Evolutionary conservation across 2,797 vertebrate genomes (phyloP).

Genomic region (Periparus ater): DNA sequence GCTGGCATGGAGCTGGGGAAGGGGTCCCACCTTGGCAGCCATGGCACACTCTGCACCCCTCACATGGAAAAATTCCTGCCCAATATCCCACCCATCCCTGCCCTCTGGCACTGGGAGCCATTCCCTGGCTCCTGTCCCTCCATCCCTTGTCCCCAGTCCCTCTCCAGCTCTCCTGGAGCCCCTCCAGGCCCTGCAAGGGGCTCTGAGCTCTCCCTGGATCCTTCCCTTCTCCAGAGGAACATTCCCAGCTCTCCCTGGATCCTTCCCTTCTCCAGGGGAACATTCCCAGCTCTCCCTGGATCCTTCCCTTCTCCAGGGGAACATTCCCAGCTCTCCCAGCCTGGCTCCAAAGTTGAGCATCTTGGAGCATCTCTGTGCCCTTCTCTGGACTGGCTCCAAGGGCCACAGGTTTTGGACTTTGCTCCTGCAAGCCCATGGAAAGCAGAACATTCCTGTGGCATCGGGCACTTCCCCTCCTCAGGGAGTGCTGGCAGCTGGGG

Average conservation of each 20-base stretch:
- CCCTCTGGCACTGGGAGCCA: not conserved
- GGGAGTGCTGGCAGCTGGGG: not conserved
- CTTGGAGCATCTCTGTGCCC: not conserved
- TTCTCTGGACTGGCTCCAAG: not conserved
- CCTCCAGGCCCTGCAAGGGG: not conserved
- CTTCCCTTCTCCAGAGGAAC: not conserved
- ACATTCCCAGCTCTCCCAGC: not conserved
- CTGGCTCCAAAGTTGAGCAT: not conserved
- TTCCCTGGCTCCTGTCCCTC: not conserved
- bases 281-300: not conserved
- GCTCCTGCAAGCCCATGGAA: accelerated
- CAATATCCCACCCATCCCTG: accelerated
- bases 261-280: not conserved
- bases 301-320: not conserved
- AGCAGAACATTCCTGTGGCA: not conserved
- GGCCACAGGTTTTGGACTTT: not conserved
- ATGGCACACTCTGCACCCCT: not conserved
- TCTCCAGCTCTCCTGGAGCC: not conserved
- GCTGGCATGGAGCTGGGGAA: not conserved
- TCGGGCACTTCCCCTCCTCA: accelerated
- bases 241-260: not conserved
- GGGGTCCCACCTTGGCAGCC: not conserved
- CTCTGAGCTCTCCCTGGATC: not conserved
- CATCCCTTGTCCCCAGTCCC: not conserved
- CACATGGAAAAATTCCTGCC: accelerated